Evolutionary conservation across 1,140 invertebrate genomes (phyloP), one percentile per base, ranked within the genome.

Genomic region (Berghia stephanieae): DNA sequence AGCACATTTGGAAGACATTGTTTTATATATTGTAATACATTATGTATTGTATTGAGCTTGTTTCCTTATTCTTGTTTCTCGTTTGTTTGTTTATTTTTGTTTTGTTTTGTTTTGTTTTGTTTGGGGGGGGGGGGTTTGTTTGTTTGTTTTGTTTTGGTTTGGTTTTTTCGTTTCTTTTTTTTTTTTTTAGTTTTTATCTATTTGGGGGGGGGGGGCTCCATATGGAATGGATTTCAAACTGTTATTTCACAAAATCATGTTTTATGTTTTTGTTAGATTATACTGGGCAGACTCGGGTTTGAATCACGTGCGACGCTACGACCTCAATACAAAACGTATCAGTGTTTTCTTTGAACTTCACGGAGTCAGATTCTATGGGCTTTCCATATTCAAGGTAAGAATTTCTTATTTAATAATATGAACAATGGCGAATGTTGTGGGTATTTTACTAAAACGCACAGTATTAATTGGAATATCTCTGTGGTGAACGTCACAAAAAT

Each of bases 201-300:
- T n/a, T n/a, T n/a, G n/a, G n/a, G n/a, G n/a, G n/a, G n/a, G n/a
- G n/a, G n/a, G n/a, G n/a, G n/a, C n/a, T n/a, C n/a, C n/a, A n/a
- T n/a, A n/a, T n/a, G n/a, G n/a, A n/a, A n/a, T n/a, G n/a, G n/a
- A n/a, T n/a, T n/a, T n/a, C n/a, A n/a, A n/a, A n/a, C n/a, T n/a
- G n/a, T n/a, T n/a, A n/a, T n/a, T n/a, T n/a, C n/a, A n/a, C n/a
- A n/a, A n/a, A n/a, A n/a, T n/a, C n/a, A n/a, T n/a, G n/a, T n/a
- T 18, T 78, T 27, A 66, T 57, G 24, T 67, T 21, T 73, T 60
- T 44, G 57, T 55, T 75, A 85, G 95, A 43, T 86, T 99, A 0
- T 99, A 97, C 86, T 99, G 95, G 93, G 94, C 96, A 0, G 98
- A 99, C 91, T 97, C 97, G 38, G 70, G 55, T 36, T 78, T 82